phyloP scores from a whole-genome alignment of 2,888 invertebrate genomes.

The Caenorhabditis plicata region DNA sequence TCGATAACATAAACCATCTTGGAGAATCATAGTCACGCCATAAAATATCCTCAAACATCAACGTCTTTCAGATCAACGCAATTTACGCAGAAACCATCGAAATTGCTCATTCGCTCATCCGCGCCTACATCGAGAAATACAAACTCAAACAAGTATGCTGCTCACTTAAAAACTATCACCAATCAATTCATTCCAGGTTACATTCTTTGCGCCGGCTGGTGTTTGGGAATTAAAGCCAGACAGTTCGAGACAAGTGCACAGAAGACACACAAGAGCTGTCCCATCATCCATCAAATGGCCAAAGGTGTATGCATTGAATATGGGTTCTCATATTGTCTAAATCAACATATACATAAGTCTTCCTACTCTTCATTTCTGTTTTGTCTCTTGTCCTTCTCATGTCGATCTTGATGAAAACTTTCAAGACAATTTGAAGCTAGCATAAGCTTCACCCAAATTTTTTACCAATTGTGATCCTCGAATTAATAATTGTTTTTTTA shows the following conservation, averaged over 20 bases:
- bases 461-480: too few relatives aligned
- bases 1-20: too few relatives aligned
- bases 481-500: too few relatives aligned
- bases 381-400: too few relatives aligned
- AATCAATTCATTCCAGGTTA: too few relatives aligned
- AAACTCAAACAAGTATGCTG: conserved; percentile 49
- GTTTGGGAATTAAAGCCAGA: conserved; percentile 48
- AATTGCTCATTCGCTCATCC: conserved; percentile 55
- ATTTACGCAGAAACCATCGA: conserved; percentile 57
- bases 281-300: conserved; percentile 61
- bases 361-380: too few relatives aligned
- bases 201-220: conserved; percentile 44
- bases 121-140: conserved; percentile 43
- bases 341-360: background rate
- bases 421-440: too few relatives aligned
- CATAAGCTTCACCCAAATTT: too few relatives aligned
- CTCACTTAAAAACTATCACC: too few relatives aligned
- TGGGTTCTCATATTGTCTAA: conserved; percentile 47
- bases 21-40: too few relatives aligned
- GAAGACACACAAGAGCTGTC: conserved; percentile 61
- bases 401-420: too few relatives aligned
- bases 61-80: conserved; percentile 30
- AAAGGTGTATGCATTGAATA: conserved; percentile 47
- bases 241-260: conserved; percentile 47
- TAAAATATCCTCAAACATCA: too few relatives aligned